phyloP scores from a whole-genome alignment of 1,140 invertebrate species.

The Plectus sambesii region DNA sequence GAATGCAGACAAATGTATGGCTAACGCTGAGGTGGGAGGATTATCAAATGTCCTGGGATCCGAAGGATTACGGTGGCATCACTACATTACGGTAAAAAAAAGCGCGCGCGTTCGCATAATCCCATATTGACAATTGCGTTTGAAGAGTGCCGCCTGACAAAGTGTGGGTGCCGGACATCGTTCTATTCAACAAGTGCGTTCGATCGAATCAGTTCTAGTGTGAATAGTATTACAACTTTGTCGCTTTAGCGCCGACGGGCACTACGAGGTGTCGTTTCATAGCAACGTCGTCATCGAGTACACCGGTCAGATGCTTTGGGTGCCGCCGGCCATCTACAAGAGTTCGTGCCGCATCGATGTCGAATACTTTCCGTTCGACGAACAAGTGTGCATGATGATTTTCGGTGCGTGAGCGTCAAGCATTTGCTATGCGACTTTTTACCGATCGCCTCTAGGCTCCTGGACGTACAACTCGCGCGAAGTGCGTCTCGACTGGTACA shows the following conservation, averaged over 20 bases:
- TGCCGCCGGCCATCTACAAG: slow-evolving; percentile 96
- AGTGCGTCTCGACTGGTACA: slow-evolving; percentile 80
- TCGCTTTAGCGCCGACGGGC: slow-evolving; percentile 70
- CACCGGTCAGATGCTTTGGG: slow-evolving; percentile 69
- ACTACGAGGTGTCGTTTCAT: slow-evolving; percentile 90
- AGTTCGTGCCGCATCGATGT: slow-evolving; percentile 84
- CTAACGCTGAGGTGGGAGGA: slow-evolving; percentile 70
- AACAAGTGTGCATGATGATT: slow-evolving; percentile 55
- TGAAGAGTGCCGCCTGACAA: slow-evolving; percentile 77
- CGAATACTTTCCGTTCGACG: slow-evolving; percentile 70
- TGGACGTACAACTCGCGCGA: slow-evolving; percentile 98
- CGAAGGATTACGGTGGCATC: slow-evolving; percentile 89
- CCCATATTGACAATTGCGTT: too few relatives aligned
- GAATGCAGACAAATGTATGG: slow-evolving; percentile 43
- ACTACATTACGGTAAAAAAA: slow-evolving; percentile 73
- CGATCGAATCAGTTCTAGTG: slow-evolving; percentile 4
- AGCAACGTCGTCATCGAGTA: slow-evolving; percentile 81
- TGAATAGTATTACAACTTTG: neutral
- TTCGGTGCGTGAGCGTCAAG: slow-evolving; percentile 50
- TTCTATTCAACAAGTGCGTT: slow-evolving; percentile 95
- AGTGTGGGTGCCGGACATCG: slow-evolving; percentile 99
- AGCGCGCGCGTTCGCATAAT: too few relatives aligned
- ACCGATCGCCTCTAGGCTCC: too few relatives aligned
- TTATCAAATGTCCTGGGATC: slow-evolving; percentile 92
- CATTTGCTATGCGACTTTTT: slow-evolving; percentile 95